Percentiles rank a stretch among this genome's conserved stretches.
These are phyloP conservation scores for Campylorhamphus procurvoides DNA, from an alignment of 2,113 vertebrate genomes.

Conservation along the genomic window DNA sequence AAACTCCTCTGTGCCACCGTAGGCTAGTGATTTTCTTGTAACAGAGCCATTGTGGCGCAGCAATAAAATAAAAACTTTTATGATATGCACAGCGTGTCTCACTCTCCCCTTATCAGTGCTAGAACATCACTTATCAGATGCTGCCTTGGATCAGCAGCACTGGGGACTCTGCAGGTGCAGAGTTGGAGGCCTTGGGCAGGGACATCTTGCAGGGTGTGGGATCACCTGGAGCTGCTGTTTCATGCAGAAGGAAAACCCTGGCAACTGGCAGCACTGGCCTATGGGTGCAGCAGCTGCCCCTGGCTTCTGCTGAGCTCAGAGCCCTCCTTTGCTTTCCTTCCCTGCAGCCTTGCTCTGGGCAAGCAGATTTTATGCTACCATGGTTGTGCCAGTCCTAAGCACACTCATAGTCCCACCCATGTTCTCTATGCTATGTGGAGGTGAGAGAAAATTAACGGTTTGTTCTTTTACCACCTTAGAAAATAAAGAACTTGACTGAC, in stretches of 20 bases:
- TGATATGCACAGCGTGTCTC: not conserved
- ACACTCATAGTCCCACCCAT: not conserved
- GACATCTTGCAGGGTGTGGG: accelerated
- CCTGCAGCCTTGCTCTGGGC: not conserved
- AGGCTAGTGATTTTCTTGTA: not conserved
- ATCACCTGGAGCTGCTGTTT: not conserved
- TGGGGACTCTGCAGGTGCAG: not conserved
- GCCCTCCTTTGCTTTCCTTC: accelerated
- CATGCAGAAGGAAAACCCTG: not conserved
- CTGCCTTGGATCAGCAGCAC: accelerated
- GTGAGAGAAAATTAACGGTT: not conserved
- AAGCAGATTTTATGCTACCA: not conserved
- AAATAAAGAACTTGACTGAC: not conserved
- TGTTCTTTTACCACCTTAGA: not conserved
- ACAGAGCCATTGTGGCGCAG: not conserved
- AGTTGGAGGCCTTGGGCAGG: not conserved
- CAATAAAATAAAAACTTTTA: not conserved
- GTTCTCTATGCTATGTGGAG: not conserved
- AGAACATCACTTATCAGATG: not conserved
- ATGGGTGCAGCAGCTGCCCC: not conserved
- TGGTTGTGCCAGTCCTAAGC: accelerated
- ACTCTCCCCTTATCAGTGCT: accelerated
- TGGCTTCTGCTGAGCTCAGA: not conserved
- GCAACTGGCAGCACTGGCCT: not conserved
- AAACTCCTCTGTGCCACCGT: not conserved